phyloP scores from a whole-genome alignment of 2,888 invertebrate species.

The Dynastes tityus region DNA sequence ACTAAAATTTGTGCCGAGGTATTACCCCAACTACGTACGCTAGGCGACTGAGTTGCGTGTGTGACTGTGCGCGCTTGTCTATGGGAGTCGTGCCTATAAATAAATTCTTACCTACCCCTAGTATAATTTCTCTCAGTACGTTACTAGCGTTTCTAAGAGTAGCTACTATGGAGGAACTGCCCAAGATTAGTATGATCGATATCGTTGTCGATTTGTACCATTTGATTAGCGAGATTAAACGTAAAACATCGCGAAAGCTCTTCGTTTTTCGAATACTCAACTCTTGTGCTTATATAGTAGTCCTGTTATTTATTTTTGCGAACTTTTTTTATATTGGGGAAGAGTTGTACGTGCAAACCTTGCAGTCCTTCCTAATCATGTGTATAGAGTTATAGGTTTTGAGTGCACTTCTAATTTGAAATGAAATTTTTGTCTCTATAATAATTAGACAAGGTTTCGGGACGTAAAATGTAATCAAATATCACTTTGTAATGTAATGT shows the following conservation, averaged over 20 bases:
- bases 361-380: background rate
- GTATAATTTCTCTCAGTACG: background rate
- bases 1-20: too few relatives aligned
- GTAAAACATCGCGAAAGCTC: background rate
- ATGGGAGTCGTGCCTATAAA: too few relatives aligned
- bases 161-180: background rate
- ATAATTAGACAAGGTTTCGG: too few relatives aligned
- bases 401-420: too few relatives aligned
- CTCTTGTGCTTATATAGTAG: background rate
- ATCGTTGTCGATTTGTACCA: background rate
- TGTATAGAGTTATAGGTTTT: background rate
- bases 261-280: background rate
- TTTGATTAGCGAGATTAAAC: background rate
- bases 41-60: too few relatives aligned
- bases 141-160: background rate
- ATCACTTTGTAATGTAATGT: too few relatives aligned
- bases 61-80: too few relatives aligned
- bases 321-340: slow-evolving; percentile 1
- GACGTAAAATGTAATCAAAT: too few relatives aligned
- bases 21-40: too few relatives aligned
- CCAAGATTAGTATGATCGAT: background rate
- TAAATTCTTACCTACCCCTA: too few relatives aligned
- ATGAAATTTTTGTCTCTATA: too few relatives aligned
- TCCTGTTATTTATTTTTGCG: background rate
- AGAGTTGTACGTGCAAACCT: background rate